These are phyloP conservation scores for Tragelaphus imberbis DNA, from an alignment of 2,113 vertebrate species.

Conservation along the genomic window DNA sequence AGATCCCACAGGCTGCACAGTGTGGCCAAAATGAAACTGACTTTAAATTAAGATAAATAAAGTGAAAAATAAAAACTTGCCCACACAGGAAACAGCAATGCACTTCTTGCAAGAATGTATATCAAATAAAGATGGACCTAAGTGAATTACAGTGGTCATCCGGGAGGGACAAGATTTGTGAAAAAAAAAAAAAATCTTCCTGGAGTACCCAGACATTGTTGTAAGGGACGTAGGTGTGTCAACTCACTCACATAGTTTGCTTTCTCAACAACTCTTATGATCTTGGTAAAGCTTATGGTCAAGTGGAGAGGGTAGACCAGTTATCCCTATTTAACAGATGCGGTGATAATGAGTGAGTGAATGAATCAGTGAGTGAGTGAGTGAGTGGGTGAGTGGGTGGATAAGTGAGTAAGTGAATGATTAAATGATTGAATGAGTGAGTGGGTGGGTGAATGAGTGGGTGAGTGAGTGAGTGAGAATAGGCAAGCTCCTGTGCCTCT, in stretches of 20 bases:
- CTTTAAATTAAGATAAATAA: background rate
- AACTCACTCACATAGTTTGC: fast-evolving
- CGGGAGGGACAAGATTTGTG: fast-evolving
- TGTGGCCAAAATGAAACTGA: background rate
- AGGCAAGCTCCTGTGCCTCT: background rate
- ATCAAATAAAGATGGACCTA: fast-evolving
- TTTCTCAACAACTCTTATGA: fast-evolving
- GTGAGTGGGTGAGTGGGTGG: fast-evolving
- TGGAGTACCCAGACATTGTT: fast-evolving
- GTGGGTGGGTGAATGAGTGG: fast-evolving
- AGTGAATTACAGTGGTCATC: fast-evolving
- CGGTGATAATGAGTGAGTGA: fast-evolving
- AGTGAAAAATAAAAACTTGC: background rate
- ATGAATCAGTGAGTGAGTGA: fast-evolving
- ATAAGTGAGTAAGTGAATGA: fast-evolving
- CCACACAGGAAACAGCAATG: fast-evolving
- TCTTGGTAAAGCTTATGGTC: fast-evolving
- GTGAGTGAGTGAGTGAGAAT: fast-evolving
- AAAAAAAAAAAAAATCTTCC: background rate
- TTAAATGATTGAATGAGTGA: fast-evolving
- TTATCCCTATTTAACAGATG: too few relatives aligned
- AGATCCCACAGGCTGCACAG: background rate
- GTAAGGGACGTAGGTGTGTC: fast-evolving
- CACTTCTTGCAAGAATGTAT: fast-evolving
- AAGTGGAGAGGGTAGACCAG: fast-evolving